phyloP scores from a whole-genome alignment of 1,140 invertebrate genomes.

The Metaphire vulgaris region DNA sequence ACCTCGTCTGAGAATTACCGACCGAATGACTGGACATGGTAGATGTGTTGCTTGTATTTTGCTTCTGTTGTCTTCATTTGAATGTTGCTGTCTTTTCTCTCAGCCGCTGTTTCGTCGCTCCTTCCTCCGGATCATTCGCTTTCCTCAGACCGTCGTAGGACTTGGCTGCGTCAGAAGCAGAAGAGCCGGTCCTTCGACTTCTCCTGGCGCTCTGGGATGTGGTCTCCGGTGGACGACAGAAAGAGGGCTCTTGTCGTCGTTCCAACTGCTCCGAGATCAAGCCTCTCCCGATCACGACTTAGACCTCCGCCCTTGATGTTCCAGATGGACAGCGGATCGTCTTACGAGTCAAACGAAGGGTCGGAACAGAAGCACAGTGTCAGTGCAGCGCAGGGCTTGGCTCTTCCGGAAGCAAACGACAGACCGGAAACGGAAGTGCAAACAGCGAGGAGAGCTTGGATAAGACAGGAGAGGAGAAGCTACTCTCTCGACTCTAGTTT shows the following conservation, averaged over 20 bases:
- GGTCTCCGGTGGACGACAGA: constrained; percentile 23
- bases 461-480: constrained; percentile 6
- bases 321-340: constrained; percentile 26
- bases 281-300: neutral
- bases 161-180: constrained; percentile 25
- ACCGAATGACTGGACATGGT: too few relatives aligned
- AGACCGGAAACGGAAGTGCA: neutral
- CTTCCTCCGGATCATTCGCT: neutral
- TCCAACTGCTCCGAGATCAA: neutral
- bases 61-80: too few relatives aligned
- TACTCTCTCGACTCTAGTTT: constrained; percentile 13
- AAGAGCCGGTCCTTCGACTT: constrained; percentile 26
- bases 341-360: constrained; percentile 19
- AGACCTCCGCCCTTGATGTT: constrained; percentile 11
- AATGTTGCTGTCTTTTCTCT: too few relatives aligned
- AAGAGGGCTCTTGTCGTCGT: neutral
- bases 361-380: neutral
- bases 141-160: constrained; percentile 3
- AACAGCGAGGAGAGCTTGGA: neutral
- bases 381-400: neutral
- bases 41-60: too few relatives aligned
- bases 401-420: too few relatives aligned
- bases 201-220: constrained; percentile 25
- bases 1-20: too few relatives aligned
- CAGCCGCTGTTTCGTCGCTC: neutral